Conservation (phyloP, 1,140 invertebrate genomes). For the Diplogasteroides magnus region DNA sequence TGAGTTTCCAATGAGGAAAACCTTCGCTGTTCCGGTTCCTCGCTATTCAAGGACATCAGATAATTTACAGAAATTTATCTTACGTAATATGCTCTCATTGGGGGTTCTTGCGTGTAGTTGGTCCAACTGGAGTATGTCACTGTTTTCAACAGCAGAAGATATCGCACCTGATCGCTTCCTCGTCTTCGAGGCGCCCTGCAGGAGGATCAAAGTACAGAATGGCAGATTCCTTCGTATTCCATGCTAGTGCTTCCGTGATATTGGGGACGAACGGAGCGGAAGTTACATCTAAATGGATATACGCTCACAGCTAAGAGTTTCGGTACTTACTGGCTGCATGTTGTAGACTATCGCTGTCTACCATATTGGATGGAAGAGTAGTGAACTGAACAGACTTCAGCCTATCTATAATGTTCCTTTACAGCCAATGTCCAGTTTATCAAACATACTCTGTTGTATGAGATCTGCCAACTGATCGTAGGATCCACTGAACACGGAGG, state of each 20-base stretch:
- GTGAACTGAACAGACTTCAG: too few relatives aligned
- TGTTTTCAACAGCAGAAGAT: background rate
- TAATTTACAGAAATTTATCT: background rate
- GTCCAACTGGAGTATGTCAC: constrained; percentile 1
- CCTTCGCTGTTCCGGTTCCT: constrained; percentile 6
- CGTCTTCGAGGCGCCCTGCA: background rate
- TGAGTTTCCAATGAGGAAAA: constrained; percentile 13
- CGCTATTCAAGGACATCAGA: background rate
- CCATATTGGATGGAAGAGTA: background rate
- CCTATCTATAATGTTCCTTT: too few relatives aligned
- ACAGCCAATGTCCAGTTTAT: too few relatives aligned
- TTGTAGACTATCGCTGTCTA: background rate
- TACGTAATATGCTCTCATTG: background rate
- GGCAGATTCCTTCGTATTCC: background rate
- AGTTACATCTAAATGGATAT: background rate
- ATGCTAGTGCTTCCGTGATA: background rate
- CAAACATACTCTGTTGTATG: too few relatives aligned
- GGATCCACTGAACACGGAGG: background rate
- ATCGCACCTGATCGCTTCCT: background rate
- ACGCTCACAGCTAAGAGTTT: too few relatives aligned
- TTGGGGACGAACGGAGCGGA: background rate
- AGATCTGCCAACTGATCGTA: too few relatives aligned
- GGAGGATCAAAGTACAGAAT: background rate
- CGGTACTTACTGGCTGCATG: too few relatives aligned
- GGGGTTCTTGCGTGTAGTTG: constrained; percentile 1